Conservation (phyloP, 2,888 invertebrate species). For the Eristalis arbustorum region DNA sequence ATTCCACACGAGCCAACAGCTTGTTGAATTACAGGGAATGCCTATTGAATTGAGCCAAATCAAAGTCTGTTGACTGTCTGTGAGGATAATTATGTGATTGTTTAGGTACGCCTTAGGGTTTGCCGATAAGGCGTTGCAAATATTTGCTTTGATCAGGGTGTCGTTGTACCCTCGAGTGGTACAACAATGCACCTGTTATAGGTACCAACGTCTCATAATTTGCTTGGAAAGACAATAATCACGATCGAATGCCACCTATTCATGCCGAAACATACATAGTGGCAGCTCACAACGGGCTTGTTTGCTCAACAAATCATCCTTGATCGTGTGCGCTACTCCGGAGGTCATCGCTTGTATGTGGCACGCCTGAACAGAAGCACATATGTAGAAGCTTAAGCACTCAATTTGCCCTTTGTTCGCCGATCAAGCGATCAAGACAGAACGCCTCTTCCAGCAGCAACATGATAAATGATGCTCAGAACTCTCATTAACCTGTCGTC, state of each 20-base stretch:
- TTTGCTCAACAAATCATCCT: constrained; percentile 5
- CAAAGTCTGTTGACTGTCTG: constrained; percentile 32
- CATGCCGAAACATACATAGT: not conserved
- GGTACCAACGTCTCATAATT: not conserved
- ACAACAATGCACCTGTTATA: constrained; percentile 10
- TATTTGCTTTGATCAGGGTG: constrained; percentile 19
- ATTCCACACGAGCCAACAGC: constrained; percentile 3
- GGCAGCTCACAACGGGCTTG: not conserved
- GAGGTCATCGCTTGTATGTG: constrained; percentile 12
- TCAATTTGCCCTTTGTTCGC: constrained; percentile 52
- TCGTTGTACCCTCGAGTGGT: not conserved
- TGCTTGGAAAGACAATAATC: not conserved
- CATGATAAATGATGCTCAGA: constrained; percentile 54
- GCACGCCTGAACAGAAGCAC: constrained; percentile 43
- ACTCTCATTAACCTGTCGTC: constrained; percentile 61
- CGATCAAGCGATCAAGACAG: constrained; percentile 32
- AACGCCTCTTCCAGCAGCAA: constrained; percentile 24
- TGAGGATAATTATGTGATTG: constrained; percentile 21
- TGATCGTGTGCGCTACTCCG: constrained; percentile 10
- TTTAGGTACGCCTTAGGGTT: constrained; percentile 19
- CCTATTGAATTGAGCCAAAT: constrained; percentile 35
- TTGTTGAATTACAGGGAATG: not conserved
- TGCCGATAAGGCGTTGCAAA: constrained; percentile 29
- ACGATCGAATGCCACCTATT: not conserved
- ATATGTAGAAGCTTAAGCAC: constrained; percentile 41